phyloP scores from a whole-genome alignment of 2,888 invertebrate species.

The Zootermopsis nevadensis region DNA sequence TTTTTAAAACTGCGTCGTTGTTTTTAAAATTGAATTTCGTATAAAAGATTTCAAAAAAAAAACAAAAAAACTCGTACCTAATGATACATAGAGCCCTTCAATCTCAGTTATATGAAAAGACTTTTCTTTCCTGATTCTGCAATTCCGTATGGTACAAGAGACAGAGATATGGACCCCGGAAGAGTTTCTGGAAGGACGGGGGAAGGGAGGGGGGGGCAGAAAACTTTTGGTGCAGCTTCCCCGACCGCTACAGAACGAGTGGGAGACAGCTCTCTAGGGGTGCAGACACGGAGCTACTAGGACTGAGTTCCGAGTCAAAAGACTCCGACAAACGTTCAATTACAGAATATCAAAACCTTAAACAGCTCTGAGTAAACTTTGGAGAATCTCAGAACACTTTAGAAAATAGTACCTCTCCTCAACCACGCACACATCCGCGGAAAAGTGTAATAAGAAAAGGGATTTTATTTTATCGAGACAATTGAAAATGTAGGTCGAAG shows the following conservation, averaged over 20 bases:
- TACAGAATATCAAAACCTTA: neutral
- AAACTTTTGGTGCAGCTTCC: constrained; percentile 39
- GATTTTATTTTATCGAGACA: no score
- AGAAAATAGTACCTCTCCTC: no score
- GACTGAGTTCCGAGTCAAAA: constrained; percentile 9
- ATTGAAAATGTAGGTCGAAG: no score
- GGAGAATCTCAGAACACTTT: no score
- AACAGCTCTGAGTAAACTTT: neutral
- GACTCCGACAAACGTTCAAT: constrained; percentile 36
- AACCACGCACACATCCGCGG: no score
- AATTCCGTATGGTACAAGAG: neutral
- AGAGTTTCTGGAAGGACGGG: constrained; percentile 8
- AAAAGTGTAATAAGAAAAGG: no score
- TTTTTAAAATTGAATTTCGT: constrained; percentile 17
- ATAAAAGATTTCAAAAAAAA: neutral
- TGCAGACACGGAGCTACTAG: constrained; percentile 5
- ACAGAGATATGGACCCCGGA: neutral
- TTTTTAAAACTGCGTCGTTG: no score
- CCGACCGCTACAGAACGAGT: constrained; percentile 33
- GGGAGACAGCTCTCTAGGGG: constrained; percentile 35
- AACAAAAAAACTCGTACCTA: neutral
- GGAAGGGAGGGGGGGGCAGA: constrained; percentile 15
- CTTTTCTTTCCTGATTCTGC: constrained; percentile 19
- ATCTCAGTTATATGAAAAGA: constrained; percentile 34
- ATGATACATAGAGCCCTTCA: neutral